phyloP scores from a whole-genome alignment of 2,888 invertebrate genomes.

The Opisthograptis luteolata region DNA sequence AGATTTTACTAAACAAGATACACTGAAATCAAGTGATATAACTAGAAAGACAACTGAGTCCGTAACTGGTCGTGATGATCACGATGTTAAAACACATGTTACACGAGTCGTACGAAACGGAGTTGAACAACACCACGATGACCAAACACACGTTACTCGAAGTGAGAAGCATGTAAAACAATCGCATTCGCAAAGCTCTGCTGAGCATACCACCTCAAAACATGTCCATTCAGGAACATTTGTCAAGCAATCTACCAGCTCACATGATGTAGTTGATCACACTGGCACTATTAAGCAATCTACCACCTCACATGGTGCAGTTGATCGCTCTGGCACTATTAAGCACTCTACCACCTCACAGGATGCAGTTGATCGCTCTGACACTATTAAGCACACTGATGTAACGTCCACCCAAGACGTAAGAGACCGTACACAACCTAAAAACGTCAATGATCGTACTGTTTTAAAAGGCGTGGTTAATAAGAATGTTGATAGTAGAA shows the following conservation, averaged over 20 bases:
- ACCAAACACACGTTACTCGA: slow-evolving; percentile 46
- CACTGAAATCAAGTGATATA: slow-evolving; percentile 42
- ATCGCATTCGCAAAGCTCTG: slow-evolving; percentile 45
- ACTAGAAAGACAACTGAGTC: slow-evolving; percentile 35
- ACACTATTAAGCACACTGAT: slow-evolving; percentile 17
- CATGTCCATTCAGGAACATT: slow-evolving; percentile 49
- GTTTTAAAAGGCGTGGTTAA: slow-evolving; percentile 53
- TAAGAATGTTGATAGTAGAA: slow-evolving; percentile 55
- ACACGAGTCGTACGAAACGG: slow-evolving; percentile 43
- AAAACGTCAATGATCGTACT: slow-evolving; percentile 51
- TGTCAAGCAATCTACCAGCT: slow-evolving; percentile 48
- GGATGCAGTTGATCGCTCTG: slow-evolving; percentile 43
- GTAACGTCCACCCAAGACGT: slow-evolving; percentile 8
- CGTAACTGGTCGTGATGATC: slow-evolving; percentile 45
- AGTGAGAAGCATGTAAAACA: slow-evolving; percentile 52
- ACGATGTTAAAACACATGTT: slow-evolving; percentile 48
- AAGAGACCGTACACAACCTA: slow-evolving; percentile 34
- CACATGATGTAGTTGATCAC: slow-evolving; percentile 47
- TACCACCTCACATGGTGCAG: slow-evolving; percentile 46
- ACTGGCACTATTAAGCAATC: slow-evolving; percentile 38
- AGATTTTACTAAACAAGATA: slow-evolving; percentile 42
- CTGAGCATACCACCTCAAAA: slow-evolving; percentile 45
- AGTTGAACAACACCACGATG: slow-evolving; percentile 46
- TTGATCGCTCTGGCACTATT: slow-evolving; percentile 37
- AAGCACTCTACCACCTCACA: slow-evolving; percentile 44